phyloP scores from a whole-genome alignment of 1,140 invertebrate genomes.

The Psilanteris sp. region DNA sequence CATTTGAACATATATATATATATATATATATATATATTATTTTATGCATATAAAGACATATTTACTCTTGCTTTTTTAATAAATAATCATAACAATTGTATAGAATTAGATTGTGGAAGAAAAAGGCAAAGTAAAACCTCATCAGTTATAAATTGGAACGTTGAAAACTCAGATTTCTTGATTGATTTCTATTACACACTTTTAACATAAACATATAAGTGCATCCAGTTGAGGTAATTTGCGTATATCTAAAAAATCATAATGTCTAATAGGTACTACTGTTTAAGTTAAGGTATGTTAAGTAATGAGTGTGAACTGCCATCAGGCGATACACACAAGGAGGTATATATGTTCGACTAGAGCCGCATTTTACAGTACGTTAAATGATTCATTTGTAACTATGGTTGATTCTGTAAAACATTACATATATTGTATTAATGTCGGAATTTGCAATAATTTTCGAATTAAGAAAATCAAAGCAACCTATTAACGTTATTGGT shows the following conservation, averaged over 20 bases:
- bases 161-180: no score
- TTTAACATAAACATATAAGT: constrained; percentile 17
- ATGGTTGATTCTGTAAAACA: constrained; percentile 37
- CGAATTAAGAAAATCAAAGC: no score
- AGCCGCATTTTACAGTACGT: constrained; percentile 73
- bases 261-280: constrained; percentile 74
- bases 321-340: constrained; percentile 62
- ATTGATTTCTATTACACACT: constrained; percentile 5
- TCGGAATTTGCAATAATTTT: constrained; percentile 12
- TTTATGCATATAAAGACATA: no score
- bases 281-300: constrained; percentile 75
- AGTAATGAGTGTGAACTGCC: constrained; percentile 70
- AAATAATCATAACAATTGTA: no score
- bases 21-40: no score
- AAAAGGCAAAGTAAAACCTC: no score
- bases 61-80: no score
- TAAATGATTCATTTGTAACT: constrained; percentile 65
- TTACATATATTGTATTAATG: neutral
- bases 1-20: no score
- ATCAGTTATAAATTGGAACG: no score
- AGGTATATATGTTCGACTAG: constrained; percentile 78
- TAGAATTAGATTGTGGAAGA: no score
- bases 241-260: constrained; percentile 68
- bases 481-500: no score
- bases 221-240: constrained; percentile 69